A percentile compares a stretch with the other conserved stretches of the same genome.
Conservation (phyloP, 92 coral and sea anemone genomes). For the Phenganax marumi region DNA sequence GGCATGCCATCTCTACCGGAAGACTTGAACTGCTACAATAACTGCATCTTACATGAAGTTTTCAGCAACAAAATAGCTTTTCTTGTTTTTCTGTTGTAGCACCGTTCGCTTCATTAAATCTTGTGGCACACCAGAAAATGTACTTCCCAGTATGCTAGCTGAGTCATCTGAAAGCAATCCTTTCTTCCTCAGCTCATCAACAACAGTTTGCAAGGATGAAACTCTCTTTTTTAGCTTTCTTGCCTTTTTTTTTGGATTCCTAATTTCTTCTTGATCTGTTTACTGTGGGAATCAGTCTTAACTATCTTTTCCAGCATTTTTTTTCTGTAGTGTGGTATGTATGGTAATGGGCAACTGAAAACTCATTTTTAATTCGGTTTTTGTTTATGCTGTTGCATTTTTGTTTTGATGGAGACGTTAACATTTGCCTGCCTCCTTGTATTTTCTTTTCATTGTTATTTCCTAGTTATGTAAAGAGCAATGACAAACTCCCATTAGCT, state of each 20-base stretch:
- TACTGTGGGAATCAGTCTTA: background rate
- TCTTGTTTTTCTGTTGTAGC: conserved; percentile 17
- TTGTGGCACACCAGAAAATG: conserved; percentile 27
- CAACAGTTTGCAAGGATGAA: background rate
- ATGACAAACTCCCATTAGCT: too few relatives aligned
- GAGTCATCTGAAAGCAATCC: too few relatives aligned
- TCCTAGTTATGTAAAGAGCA: too few relatives aligned
- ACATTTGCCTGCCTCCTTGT: too few relatives aligned
- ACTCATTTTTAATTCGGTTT: too few relatives aligned
- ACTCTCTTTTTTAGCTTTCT: conserved; percentile 6
- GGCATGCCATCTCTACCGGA: too few relatives aligned
- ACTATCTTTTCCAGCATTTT: conserved; percentile 16
- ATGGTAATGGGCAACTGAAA: conserved; percentile 3
- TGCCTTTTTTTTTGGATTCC: background rate
- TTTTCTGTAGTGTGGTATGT: background rate
- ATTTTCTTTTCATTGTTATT: too few relatives aligned
- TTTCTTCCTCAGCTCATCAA: background rate
- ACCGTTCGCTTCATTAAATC: conserved; percentile 21
- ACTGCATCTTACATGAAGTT: too few relatives aligned
- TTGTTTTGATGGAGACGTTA: background rate
- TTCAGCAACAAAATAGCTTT: too few relatives aligned
- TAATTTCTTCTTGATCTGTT: background rate
- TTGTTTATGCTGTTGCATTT: too few relatives aligned
- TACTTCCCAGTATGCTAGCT: conserved; percentile 19
- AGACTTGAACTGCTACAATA: too few relatives aligned